phyloP scores from a whole-genome alignment of 2,113 vertebrate genomes.

The Pithys albifrons region DNA sequence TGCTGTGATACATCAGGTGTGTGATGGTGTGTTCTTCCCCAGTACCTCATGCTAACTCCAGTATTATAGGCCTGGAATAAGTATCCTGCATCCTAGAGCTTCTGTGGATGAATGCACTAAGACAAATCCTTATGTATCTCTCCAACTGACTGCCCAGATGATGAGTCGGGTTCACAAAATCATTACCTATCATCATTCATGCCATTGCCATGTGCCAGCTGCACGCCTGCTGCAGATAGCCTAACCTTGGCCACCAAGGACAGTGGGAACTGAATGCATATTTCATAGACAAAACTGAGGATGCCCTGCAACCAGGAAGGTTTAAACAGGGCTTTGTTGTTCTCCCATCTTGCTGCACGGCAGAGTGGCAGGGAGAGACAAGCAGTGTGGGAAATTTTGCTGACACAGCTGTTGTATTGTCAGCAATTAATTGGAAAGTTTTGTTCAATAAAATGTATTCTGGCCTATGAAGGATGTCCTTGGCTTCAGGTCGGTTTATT shows the following conservation, averaged over 20 bases:
- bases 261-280: neutral
- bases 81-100: neutral
- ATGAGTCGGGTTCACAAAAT: neutral
- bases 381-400: neutral
- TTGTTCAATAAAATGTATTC: neutral
- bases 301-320: neutral
- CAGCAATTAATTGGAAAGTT: neutral
- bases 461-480: neutral
- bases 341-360: neutral
- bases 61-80: neutral
- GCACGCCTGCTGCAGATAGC: neutral
- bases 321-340: neutral
- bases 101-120: neutral
- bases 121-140: neutral
- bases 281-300: neutral
- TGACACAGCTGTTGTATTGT: neutral
- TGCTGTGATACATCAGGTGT: neutral
- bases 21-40: neutral
- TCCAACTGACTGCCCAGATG: neutral
- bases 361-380: neutral
- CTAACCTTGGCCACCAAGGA: neutral
- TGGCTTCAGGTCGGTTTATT: neutral
- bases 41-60: accelerated
- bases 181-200: neutral
- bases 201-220: neutral